Percentiles rank a stretch among this genome's conserved stretches.
These are phyloP conservation scores for Gymnogyps californianus DNA, from an alignment of 2,113 vertebrate species.

Conservation along the genomic window DNA sequence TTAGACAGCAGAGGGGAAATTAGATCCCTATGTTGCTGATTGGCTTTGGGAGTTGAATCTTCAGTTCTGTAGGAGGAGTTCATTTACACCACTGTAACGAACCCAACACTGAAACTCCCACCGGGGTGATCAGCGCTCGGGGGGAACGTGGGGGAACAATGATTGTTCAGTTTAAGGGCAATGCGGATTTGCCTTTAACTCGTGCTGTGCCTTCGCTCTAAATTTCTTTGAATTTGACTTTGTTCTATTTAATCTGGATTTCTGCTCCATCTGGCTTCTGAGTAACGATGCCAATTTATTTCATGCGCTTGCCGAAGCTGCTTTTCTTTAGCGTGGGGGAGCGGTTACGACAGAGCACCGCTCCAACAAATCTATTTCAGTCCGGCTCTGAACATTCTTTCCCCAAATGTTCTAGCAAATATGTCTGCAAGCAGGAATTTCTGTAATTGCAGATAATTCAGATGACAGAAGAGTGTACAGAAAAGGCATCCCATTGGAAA, in stretches of 20 bases:
- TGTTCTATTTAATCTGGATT: conserved; percentile 34
- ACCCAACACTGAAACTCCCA: not conserved
- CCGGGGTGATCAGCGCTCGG: not conserved
- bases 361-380: not conserved
- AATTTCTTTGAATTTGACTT: conserved; percentile 11
- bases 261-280: conserved; percentile 36
- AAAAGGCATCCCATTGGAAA: not conserved
- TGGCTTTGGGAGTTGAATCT: conserved; percentile 33
- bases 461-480: not conserved
- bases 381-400: not conserved
- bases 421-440: not conserved
- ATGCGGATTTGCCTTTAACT: not conserved
- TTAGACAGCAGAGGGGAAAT: conserved; percentile 56
- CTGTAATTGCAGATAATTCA: not conserved
- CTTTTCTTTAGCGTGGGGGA: not conserved
- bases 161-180: conserved; percentile 7
- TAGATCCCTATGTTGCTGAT: conserved; percentile 21
- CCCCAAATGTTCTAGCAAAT: not conserved
- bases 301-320: not conserved
- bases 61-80: conserved; percentile 9
- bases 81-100: not conserved
- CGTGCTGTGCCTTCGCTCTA: not conserved
- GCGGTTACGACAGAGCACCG: rapidly evolving
- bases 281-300: not conserved
- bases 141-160: not conserved